phyloP scores from a whole-genome alignment of 2,113 vertebrate species.

The Odontesthes bonariensis region DNA sequence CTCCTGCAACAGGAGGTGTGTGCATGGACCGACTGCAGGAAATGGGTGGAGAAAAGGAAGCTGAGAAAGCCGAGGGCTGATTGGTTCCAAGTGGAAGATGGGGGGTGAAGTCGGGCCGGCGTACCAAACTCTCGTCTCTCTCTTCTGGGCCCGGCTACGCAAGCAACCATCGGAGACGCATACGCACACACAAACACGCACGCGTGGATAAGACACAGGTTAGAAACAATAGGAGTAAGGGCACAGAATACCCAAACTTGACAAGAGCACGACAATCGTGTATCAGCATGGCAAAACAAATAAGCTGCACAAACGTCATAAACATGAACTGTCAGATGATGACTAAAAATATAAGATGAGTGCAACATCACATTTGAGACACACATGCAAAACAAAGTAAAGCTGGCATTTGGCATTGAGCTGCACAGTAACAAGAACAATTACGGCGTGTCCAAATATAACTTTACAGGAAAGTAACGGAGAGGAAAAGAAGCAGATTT shows the following conservation, averaged over 20 bases:
- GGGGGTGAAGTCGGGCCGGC: conserved; percentile 70
- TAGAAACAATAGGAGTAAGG: conserved; percentile 61
- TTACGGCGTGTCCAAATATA: background rate
- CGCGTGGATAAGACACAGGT: conserved; percentile 61
- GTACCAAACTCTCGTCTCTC: conserved; percentile 89
- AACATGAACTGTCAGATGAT: conserved; percentile 17
- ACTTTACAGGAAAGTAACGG: background rate
- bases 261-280: conserved; percentile 38
- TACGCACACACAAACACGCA: conserved; percentile 14
- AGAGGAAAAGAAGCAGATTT: background rate
- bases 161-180: conserved; percentile 69
- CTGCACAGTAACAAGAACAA: background rate
- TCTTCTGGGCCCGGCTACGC: conserved; percentile 89
- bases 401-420: background rate
- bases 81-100: conserved; percentile 31
- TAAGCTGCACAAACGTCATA: conserved; percentile 33
- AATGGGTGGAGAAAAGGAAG: conserved; percentile 35
- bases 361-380: background rate
- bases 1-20: conserved; percentile 8
- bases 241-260: conserved; percentile 35
- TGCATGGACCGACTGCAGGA: conserved; percentile 16
- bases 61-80: conserved; percentile 44
- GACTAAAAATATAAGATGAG: background rate
- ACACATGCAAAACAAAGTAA: conserved; percentile 40
- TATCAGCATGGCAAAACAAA: conserved; percentile 41